These are phyloP conservation scores for Camponotus floridanus DNA, from an alignment of 1,140 invertebrate genomes.

Conservation along the genomic window DNA sequence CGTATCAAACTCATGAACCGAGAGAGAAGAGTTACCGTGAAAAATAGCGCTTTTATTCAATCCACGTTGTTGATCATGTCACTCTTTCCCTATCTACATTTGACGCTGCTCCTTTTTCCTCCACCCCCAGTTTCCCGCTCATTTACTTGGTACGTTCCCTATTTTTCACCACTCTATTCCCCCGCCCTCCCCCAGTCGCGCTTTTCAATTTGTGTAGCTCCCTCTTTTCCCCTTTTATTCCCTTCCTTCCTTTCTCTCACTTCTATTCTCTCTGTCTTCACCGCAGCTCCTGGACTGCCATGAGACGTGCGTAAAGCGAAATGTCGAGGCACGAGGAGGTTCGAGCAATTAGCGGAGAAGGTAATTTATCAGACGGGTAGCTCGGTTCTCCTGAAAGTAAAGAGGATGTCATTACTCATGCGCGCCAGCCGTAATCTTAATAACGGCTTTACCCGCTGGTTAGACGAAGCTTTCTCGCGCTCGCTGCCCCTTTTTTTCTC, in stretches of 20 bases:
- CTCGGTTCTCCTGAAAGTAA: conserved; percentile 48
- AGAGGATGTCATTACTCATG: conserved; percentile 78
- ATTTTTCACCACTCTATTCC: conserved; percentile 48
- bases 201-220: conserved; percentile 9
- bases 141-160: conserved; percentile 14
- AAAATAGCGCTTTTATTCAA: conserved; percentile 51
- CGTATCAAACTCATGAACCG: conserved; percentile 9
- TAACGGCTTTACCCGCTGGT: conserved; percentile 68
- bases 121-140: neutral
- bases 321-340: conserved; percentile 61
- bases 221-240: neutral
- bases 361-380: conserved; percentile 75
- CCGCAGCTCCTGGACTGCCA: conserved; percentile 47
- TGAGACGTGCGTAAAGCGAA: conserved; percentile 73
- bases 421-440: conserved; percentile 75
- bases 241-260: neutral
- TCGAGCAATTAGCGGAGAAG: conserved; percentile 74
- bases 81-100: conserved; percentile 6
- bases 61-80: conserved; percentile 9
- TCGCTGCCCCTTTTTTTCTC: neutral
- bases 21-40: neutral
- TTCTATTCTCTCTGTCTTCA: conserved; percentile 5
- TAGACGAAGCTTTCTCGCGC: conserved; percentile 38
- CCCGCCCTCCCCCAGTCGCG: neutral
- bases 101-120: too few species aligned